Conservation (phyloP, 2,797 vertebrate species). For the Nyctibius grandis region DNA sequence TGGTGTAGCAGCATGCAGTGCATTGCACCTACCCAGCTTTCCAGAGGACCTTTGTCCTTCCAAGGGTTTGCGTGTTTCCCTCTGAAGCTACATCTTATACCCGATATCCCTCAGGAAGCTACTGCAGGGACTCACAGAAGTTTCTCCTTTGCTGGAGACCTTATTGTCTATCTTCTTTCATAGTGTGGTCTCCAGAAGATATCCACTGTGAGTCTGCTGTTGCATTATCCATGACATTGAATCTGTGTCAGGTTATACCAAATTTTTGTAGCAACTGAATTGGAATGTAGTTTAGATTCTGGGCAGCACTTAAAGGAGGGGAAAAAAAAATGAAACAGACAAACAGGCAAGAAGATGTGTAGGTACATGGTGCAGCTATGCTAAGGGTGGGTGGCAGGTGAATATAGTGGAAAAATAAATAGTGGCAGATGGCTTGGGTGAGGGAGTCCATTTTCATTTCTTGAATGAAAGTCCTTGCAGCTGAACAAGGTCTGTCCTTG, state of each 20-base stretch:
- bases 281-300: background rate
- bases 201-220: background rate
- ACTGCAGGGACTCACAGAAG: background rate
- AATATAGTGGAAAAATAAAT: background rate
- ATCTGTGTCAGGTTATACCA: background rate
- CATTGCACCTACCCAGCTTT: background rate
- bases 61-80: background rate
- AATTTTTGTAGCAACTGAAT: background rate
- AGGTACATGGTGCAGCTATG: background rate
- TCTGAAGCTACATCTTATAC: background rate
- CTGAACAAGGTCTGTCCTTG: background rate
- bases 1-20: background rate
- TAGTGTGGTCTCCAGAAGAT: background rate
- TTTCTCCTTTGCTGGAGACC: background rate
- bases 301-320: background rate
- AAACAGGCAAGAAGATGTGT: background rate
- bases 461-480: background rate
- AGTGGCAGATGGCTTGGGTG: background rate
- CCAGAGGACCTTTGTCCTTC: background rate
- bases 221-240: background rate
- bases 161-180: background rate
- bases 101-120: background rate
- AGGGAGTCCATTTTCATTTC: background rate
- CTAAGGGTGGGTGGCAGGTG: background rate
- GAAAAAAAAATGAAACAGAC: too few species aligned